Base-by-base conservation (phyloP, 2,113 vertebrate genomes). In the Steatornis caripensis region DNA sequence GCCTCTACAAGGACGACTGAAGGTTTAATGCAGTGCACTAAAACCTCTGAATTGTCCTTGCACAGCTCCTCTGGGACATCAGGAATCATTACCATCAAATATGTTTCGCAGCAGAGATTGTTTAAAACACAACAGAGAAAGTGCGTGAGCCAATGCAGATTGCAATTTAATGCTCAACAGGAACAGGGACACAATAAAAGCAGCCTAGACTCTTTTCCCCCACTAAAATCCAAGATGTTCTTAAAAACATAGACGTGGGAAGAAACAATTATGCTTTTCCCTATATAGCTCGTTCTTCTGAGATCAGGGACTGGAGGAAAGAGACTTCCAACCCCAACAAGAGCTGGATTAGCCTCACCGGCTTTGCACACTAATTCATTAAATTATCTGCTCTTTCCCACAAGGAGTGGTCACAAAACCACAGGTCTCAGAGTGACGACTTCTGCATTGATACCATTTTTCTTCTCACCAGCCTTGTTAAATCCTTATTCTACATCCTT, bases 171-270 rank as follows among this genome's bases (percentile, higher is more conserved):
- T 77, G 58, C 81, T 80, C 78, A 62, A 57, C 84, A 82, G 66
- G 92, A 95, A 54, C 65, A 91, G n/a, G 45, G 69, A 65, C 57
- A 76, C 53, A 87, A 85, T 72, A 91, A 91, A 94, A 93, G 87
- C 77, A 76, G 54, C 65, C 84, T 43, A 26, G 24, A 58, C 49
- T 79, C 61, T 49, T 48, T 71, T 41, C 21, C 62, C 1, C 5
- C 49, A 55, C 62, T 90, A 74, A 91, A 92, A 70, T 60, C 32
- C 41, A 91, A 77, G 55, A 46, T 72, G 37, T 62, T 76, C 84
- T 90, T 82, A 94, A 61, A 60, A 93, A 36, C 65, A 70, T 39
- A 87, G 69, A 79, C 0, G 1, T 97, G 53, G 60, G 80, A 92
- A 92, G 90, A 79, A 94, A 90, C 20, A 72, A 29, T 36, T 49